These are phyloP conservation scores for Rhizoglyphus robini DNA, from an alignment of 1,140 invertebrate species.

Conservation along the genomic window DNA sequence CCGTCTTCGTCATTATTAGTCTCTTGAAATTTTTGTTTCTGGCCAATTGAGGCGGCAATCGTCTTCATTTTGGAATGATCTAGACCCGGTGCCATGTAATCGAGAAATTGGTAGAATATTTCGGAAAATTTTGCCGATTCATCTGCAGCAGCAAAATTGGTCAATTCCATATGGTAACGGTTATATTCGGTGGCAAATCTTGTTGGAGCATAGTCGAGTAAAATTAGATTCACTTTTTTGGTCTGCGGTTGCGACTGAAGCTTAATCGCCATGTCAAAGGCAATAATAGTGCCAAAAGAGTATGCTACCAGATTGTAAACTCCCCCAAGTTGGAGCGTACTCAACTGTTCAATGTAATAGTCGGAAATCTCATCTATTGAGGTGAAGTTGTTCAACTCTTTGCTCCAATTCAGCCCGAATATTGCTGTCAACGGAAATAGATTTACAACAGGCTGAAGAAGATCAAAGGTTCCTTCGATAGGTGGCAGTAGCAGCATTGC, in stretches of 20 bases:
- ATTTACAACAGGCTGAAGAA: slow-evolving; percentile 49
- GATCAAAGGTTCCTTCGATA: slow-evolving; percentile 69
- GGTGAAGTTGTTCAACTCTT: slow-evolving; percentile 43
- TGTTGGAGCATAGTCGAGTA: slow-evolving; percentile 79
- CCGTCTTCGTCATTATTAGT: too few relatives aligned
- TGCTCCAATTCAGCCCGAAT: slow-evolving; percentile 76
- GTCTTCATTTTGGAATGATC: slow-evolving; percentile 32
- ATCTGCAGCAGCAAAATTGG: slow-evolving; percentile 7
- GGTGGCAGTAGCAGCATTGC: slow-evolving; percentile 58
- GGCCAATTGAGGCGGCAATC: slow-evolving; percentile 32
- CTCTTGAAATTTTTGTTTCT: too few relatives aligned
- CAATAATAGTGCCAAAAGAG: slow-evolving; percentile 80
- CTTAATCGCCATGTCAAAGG: slow-evolving; percentile 88
- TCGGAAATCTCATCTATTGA: slow-evolving; percentile 57
- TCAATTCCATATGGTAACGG: slow-evolving; percentile 44
- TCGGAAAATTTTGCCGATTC: slow-evolving; percentile 49
- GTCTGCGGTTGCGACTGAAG: slow-evolving; percentile 53
- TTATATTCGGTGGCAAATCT: slow-evolving; percentile 51
- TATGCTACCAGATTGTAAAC: slow-evolving; percentile 71
- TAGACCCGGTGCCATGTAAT: slow-evolving; percentile 52
- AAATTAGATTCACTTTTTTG: slow-evolving; percentile 38
- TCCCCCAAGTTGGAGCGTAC: background rate
- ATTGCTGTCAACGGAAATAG: slow-evolving; percentile 59
- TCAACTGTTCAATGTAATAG: slow-evolving; percentile 49
- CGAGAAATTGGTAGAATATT: slow-evolving; percentile 61